phyloP scores from a whole-genome alignment of 2,888 invertebrate species.

The Thera obeliscata region DNA sequence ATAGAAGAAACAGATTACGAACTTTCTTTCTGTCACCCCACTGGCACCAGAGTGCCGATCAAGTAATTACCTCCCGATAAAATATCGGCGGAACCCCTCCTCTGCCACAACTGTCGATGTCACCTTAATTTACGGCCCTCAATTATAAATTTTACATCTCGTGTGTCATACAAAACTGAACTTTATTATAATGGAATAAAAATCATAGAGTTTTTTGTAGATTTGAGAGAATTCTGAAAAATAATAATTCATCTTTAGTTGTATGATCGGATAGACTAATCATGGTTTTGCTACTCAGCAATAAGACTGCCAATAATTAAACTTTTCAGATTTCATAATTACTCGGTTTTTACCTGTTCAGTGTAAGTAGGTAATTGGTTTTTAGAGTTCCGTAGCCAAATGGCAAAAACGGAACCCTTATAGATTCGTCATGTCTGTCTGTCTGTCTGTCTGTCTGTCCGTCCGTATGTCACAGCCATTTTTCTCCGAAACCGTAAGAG shows the following conservation, averaged over 20 bases:
- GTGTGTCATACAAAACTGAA: conserved; percentile 39
- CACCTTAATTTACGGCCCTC: conserved; percentile 85
- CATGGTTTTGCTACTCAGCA: no score
- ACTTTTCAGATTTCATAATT: no score
- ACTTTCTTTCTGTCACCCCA: conserved; percentile 58
- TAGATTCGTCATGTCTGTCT: no score
- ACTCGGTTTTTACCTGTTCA: no score
- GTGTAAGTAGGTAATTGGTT: no score
- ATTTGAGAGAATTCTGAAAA: neutral
- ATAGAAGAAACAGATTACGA: conserved; percentile 39
- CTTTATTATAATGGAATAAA: conserved; percentile 38
- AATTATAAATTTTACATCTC: conserved; percentile 82
- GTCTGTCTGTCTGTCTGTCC: no score
- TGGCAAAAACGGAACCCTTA: no score
- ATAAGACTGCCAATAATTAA: no score
- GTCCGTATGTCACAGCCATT: no score
- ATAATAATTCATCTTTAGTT: neutral
- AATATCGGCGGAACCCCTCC: conserved; percentile 74
- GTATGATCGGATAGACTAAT: no score
- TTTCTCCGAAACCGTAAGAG: no score
- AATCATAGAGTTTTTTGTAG: neutral
- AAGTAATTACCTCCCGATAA: conserved; percentile 82
- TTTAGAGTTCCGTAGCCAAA: no score
- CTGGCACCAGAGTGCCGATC: conserved; percentile 59
- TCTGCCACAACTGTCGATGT: conserved; percentile 83